Evolutionary conservation across 2,113 vertebrate genomes (phyloP).

Genomic region (Cromileptes altivelis): DNA sequence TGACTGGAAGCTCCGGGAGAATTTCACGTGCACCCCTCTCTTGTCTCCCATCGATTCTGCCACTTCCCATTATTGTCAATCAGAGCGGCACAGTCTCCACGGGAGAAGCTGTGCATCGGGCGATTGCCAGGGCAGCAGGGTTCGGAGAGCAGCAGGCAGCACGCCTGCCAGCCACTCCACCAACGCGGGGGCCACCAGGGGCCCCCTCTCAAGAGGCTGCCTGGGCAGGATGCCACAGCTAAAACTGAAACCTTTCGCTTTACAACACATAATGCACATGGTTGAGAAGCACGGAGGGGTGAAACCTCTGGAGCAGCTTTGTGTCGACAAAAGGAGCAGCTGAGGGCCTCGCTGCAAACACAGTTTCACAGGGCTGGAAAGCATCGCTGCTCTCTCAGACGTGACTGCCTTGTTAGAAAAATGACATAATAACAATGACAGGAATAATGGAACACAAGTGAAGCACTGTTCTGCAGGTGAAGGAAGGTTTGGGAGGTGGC

Average conservation of each 20-base stretch:
- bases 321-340: slow-evolving; percentile 56
- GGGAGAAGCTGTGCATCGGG: slow-evolving; percentile 63
- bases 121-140: slow-evolving; percentile 68
- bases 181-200: slow-evolving; percentile 43
- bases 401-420: slow-evolving; percentile 78
- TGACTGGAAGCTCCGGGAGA: slow-evolving; percentile 79
- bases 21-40: slow-evolving; percentile 73
- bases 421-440: slow-evolving; percentile 80
- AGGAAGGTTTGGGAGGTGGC: slow-evolving; percentile 41
- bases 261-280: slow-evolving; percentile 49
- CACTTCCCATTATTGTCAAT: slow-evolving; percentile 88
- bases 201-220: slow-evolving; percentile 52
- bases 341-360: slow-evolving; percentile 61
- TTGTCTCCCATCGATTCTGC: slow-evolving; percentile 85
- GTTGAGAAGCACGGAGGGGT: slow-evolving; percentile 48
- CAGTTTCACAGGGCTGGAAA: slow-evolving; percentile 57
- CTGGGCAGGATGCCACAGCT: slow-evolving; percentile 72
- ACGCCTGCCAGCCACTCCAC: slow-evolving; percentile 50
- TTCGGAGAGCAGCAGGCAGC: slow-evolving; percentile 54
- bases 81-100: slow-evolving; percentile 71
- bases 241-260: slow-evolving; percentile 64
- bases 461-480: slow-evolving; percentile 54
- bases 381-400: slow-evolving; percentile 67
- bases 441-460: slow-evolving; percentile 72
- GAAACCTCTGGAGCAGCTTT: slow-evolving; percentile 64